Percentiles rank a stretch among this genome's conserved stretches.
These are phyloP conservation scores for Idaea dimidiata DNA, from an alignment of 2,888 invertebrate species.

Conservation along the genomic window DNA sequence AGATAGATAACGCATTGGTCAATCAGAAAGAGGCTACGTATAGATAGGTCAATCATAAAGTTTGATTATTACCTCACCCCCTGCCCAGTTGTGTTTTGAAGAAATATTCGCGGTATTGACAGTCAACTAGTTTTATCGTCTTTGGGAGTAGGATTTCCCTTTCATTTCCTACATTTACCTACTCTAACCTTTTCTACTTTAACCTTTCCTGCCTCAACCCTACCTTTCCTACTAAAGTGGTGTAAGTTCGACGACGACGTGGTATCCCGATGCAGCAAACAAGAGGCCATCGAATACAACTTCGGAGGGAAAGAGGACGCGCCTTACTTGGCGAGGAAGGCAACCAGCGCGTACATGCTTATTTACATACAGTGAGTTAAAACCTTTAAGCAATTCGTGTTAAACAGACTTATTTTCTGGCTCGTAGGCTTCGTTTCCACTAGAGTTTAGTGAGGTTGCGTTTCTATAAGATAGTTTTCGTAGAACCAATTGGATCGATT, in stretches of 20 bases:
- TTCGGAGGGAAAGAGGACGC: conserved; percentile 97
- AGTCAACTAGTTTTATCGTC: no score
- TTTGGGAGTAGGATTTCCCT: neutral
- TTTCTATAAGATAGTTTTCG: no score
- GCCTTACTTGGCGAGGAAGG: conserved; percentile 93
- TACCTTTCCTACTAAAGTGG: conserved; percentile 82
- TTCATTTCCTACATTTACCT: neutral
- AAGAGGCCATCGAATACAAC: conserved; percentile 98
- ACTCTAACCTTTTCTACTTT: neutral
- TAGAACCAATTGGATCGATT: no score
- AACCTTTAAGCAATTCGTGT: neutral
- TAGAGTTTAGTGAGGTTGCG: no score
- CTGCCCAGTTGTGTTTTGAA: no score
- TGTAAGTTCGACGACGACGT: conserved; percentile 99
- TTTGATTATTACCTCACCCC: no score
- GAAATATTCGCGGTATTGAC: no score
- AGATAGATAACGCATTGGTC: no score
- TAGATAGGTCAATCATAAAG: no score
- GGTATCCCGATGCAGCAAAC: conserved; percentile 96
- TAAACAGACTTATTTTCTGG: no score
- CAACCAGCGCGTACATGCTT: conserved; percentile 99
- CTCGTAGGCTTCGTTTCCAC: no score
- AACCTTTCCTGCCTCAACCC: neutral
- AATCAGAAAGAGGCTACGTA: no score
- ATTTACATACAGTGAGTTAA: conserved; percentile 90